Evolutionary conservation across 1,140 invertebrate genomes (phyloP).

Genomic region (Musca vetustissima): DNA sequence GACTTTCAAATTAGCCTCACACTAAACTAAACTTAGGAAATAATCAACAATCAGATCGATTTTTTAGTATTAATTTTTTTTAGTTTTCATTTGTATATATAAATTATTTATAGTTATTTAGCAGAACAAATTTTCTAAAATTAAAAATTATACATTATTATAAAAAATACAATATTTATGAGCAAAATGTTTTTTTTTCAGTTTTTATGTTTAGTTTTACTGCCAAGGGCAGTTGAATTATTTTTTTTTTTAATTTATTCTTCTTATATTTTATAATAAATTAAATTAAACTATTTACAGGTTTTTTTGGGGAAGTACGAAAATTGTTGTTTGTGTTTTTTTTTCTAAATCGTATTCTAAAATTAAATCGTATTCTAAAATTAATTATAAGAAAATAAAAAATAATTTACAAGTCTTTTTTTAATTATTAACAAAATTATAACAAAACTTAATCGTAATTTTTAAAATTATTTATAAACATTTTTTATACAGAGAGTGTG

Average conservation of each 20-base stretch:
- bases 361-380: neutral
- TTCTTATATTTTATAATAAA: neutral
- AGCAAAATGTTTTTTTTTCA: neutral
- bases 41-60: conserved; percentile 47
- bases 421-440: conserved; percentile 10
- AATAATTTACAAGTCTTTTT: conserved; percentile 30
- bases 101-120: conserved; percentile 11
- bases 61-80: conserved; percentile 6
- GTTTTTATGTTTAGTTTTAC: conserved; percentile 29
- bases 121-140: conserved; percentile 10
- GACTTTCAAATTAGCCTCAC: conserved; percentile 43
- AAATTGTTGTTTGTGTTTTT: too few relatives aligned
- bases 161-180: neutral
- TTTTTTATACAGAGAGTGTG: neutral
- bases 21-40: conserved; percentile 57
- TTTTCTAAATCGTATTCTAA: too few relatives aligned
- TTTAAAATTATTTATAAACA: conserved; percentile 25
- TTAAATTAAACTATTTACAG: conserved; percentile 17
- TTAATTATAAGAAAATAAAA: conserved; percentile 13
- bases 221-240: conserved; percentile 31
- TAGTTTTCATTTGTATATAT: conserved; percentile 1
- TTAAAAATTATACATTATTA: conserved; percentile 8
- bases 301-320: neutral
- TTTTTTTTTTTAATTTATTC: conserved; percentile 28
- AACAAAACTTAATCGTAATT: conserved; percentile 32